These are phyloP conservation scores for Montipora efflorescens DNA, from an alignment of 64 coral and sea anemone species.

Conservation along the genomic window DNA sequence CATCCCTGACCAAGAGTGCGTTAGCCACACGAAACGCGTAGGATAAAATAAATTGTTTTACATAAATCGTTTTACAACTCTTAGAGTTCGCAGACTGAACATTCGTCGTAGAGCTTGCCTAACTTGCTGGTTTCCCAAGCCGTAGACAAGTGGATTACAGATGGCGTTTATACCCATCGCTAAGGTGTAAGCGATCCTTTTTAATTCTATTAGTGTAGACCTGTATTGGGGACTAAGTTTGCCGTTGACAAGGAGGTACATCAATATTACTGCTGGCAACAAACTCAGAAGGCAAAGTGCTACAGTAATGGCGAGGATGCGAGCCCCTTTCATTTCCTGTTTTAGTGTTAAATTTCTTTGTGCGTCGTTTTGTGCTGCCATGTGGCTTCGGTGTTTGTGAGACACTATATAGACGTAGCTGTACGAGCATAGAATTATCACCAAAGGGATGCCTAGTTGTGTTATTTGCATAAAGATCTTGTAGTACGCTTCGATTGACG, in stretches of 20 bases:
- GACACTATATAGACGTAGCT: neutral
- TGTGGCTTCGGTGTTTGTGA: neutral
- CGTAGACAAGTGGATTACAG: conserved; percentile 11
- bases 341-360: neutral
- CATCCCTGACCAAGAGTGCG: too few relatives aligned
- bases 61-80: too few relatives aligned
- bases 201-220: neutral
- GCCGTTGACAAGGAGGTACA: too few relatives aligned
- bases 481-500: neutral
- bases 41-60: too few relatives aligned
- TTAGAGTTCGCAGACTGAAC: too few relatives aligned
- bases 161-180: conserved; percentile 1
- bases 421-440: neutral
- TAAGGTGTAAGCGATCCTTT: neutral
- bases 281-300: conserved; percentile 13
- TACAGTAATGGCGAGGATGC: conserved; percentile 8
- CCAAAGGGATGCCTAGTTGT: neutral
- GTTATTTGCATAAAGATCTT: neutral
- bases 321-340: conserved; percentile 4
- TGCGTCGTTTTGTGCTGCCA: neutral
- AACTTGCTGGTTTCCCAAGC: neutral
- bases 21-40: too few relatives aligned
- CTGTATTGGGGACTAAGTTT: too few relatives aligned
- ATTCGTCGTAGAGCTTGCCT: neutral
- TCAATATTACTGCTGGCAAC: neutral